Evolutionary conservation across 2,797 vertebrate species (phyloP), one percentile per base, ranked within the genome.

Genomic region (Aulostomus chinensis): DNA sequence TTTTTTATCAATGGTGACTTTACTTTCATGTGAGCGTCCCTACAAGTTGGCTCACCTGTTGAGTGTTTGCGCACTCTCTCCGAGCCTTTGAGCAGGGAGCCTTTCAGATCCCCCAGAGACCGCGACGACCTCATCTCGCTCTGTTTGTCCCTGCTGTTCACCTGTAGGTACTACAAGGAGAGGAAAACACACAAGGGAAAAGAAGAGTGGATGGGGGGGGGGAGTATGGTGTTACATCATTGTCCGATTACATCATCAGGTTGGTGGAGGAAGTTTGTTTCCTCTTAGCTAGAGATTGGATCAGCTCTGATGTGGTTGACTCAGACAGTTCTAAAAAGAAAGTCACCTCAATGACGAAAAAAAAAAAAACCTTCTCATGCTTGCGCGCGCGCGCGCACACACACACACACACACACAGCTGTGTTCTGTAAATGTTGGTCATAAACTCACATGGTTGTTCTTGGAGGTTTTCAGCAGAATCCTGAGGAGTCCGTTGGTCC

Each of bases 71-170:
- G 92, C 0, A 92, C 92, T 67, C 93, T 92, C 81, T 95, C 94
- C 0, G 89, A 89, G 61, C 94, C 92, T 58, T 95, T 95, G 59
- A 93, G 94, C 64, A 94, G 73, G 26, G 94, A 96, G 10, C 94
- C 93, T 87, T 96, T 91, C 62, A 97, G 89, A 60, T 97, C 95
- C n/a, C 94, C 95, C 76, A 96, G 90, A 10, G 95, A 97, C 50
- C 92, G 92, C 9, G 94, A 94, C 41, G 94, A 94, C 71, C 87
- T 93, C 93, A 96, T 94, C 74, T 97, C 95, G 0, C 93, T 93
- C 81, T 95, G 93, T 55, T 93, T 96, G 78, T 94, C 93, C 78
- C 88, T 88, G 86, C 89, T 91, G 81, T 92, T 93, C 3, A 94
- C 93, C 81, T 95, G 94, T 17, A 95, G 86, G 60, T 92, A 91